Conservation (phyloP, 1,140 invertebrate genomes). For the Papilio xuthus region DNA sequence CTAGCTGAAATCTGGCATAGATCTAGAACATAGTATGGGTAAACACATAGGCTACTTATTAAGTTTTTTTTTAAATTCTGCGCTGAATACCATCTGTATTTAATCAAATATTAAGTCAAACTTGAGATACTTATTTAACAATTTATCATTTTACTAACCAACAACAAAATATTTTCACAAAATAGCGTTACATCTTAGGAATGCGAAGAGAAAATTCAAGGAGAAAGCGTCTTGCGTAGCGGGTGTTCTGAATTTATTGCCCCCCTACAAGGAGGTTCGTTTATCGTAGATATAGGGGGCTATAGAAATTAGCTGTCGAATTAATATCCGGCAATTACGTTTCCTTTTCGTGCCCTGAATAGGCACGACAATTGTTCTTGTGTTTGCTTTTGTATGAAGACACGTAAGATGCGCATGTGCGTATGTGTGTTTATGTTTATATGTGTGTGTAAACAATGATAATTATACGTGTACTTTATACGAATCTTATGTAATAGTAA, state of each 20-base stretch:
- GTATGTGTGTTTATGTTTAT: too few relatives aligned
- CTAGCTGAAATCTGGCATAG: too few relatives aligned
- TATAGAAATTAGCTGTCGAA: slow-evolving; percentile 39
- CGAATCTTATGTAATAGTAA: background rate
- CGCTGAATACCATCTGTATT: too few relatives aligned
- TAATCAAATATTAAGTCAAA: background rate
- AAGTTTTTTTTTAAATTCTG: too few relatives aligned
- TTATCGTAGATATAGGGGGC: slow-evolving; percentile 42
- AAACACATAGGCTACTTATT: too few relatives aligned
- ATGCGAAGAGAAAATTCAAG: slow-evolving; percentile 53
- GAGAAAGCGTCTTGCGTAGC: slow-evolving; percentile 57
- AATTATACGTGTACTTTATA: background rate
- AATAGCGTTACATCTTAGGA: background rate
- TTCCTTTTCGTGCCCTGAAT: slow-evolving; percentile 40
- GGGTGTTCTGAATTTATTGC: slow-evolving; percentile 57
- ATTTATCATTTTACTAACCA: slow-evolving; percentile 4
- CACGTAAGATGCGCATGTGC: background rate
- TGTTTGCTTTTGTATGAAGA: slow-evolving; percentile 7
- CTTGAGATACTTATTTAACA: background rate
- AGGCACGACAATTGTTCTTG: slow-evolving; percentile 14
- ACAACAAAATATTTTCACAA: slow-evolving; percentile 9
- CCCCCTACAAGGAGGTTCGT: slow-evolving; percentile 45
- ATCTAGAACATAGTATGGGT: too few relatives aligned
- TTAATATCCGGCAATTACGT: slow-evolving; percentile 40
- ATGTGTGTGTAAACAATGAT: slow-evolving; percentile 31